Conservation (phyloP, 1,140 invertebrate species). For the Pomacea maculata region DNA sequence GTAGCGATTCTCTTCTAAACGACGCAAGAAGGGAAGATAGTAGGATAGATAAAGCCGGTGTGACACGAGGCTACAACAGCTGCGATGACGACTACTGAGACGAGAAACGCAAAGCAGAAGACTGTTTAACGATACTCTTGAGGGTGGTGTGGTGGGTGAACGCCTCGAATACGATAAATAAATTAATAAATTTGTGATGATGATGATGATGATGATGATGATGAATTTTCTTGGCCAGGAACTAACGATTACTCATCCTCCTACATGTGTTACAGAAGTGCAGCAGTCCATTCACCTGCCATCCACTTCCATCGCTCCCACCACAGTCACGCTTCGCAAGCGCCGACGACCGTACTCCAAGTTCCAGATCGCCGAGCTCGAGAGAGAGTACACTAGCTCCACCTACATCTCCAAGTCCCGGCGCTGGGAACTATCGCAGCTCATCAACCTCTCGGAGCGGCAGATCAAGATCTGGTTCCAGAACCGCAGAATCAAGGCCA, state of each 20-base stretch:
- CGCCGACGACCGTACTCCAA: constrained; percentile 94
- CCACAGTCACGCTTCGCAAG: constrained; percentile 70
- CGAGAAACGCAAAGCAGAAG: too few relatives aligned
- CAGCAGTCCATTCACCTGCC: constrained; percentile 58
- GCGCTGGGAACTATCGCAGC: constrained; percentile 91
- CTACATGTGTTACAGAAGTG: constrained; percentile 47
- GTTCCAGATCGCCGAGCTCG: constrained; percentile 92
- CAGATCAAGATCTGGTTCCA: constrained; percentile 98
- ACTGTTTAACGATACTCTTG: too few relatives aligned
- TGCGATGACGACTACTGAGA: too few relatives aligned
- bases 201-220: neutral
- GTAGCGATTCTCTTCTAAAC: too few relatives aligned
- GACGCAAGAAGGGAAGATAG: too few relatives aligned
- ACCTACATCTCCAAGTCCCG: constrained; percentile 95
- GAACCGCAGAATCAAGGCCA: constrained; percentile 97
- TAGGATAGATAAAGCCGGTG: too few relatives aligned
- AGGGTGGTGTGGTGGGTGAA: too few relatives aligned
- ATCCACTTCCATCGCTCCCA: constrained; percentile 56
- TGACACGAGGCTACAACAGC: too few relatives aligned
- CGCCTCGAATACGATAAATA: too few relatives aligned
- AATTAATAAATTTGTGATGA: neutral
- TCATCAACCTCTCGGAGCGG: constrained; percentile 91
- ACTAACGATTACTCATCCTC: neutral
- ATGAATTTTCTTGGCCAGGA: neutral
- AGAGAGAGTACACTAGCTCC: constrained; percentile 94